Base-by-base conservation (phyloP, 2,113 vertebrate genomes). In the Pseudopodoces humilis region DNA sequence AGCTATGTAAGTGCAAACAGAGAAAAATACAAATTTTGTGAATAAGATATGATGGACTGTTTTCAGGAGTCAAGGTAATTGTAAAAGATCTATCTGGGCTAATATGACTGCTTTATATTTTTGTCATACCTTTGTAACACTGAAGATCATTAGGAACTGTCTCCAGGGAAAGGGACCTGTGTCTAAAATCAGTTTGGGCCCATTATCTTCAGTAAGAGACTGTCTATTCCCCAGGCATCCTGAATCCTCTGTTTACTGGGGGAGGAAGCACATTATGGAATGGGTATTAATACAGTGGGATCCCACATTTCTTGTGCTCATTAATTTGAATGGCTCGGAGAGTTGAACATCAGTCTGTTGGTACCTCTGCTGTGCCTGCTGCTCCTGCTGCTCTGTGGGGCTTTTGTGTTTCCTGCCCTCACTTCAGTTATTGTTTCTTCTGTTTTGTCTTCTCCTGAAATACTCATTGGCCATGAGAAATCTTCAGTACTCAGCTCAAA, bases 141-240 rank as follows among this genome's bases (percentile, higher is more conserved):
- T 31, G 70, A 85, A 86, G 92, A 96, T 92, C 83, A 95, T 97
- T 95, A 96, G 90, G 80, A 96, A 47, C 69, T 79, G 86, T 96
- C 94, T 96, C 95, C 53, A 53, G 94, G 94, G 90, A 92, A 83
- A 84, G 94, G 60, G 80, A 96, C 90, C 90, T 93, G 95, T 95
- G 92, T 95, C 93, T 95, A 94, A 97, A 96, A 92, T 94, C 90
- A 92, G 96, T 94, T 95, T 93, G 95, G 85, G 88, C 72, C 94
- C 92, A 94, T 95, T 97, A 96, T 96, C 85, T 96, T 92, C 22
- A 7, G 90, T 86, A 75, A 90, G 92, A 93, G 83, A 47, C 77
- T 91, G 58, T 55, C 91, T 94, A 16, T 94, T 96, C 94, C 94
- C 92, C 86, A 96, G 96, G 96, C 96, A 94, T 95, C 92, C 85